These are phyloP conservation scores for Astyanax mexicanus DNA, from an alignment of 2,797 vertebrate genomes.

Conservation along the genomic window DNA sequence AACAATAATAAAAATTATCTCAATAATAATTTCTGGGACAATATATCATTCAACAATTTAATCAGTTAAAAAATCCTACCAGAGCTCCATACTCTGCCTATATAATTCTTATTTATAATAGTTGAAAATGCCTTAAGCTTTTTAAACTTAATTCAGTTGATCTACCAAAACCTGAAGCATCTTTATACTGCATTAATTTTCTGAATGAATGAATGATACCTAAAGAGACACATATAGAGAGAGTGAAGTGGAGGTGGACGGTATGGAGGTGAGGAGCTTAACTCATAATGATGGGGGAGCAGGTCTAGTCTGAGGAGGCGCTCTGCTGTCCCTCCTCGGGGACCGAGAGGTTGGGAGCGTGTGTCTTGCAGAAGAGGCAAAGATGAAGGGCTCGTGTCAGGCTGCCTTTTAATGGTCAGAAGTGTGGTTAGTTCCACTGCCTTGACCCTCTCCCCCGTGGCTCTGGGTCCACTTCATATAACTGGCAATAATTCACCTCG, in stretches of 20 bases:
- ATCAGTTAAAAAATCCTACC: too few species aligned
- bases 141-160: background rate
- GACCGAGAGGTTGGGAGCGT: constrained; percentile 64
- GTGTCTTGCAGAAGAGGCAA: constrained; percentile 71
- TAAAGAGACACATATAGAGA: background rate
- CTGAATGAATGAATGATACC: background rate
- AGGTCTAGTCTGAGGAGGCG: constrained; percentile 49
- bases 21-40: too few species aligned
- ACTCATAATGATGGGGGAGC: constrained; percentile 62
- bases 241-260: constrained; percentile 28
- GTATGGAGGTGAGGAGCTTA: constrained; percentile 61
- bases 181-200: background rate
- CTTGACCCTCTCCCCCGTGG: constrained; percentile 78
- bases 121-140: too few species aligned
- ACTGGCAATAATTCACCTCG: constrained; percentile 85
- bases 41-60: too few species aligned
- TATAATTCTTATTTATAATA: too few species aligned
- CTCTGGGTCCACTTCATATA: constrained; percentile 79
- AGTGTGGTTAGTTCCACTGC: constrained; percentile 80
- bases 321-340: constrained; percentile 67
- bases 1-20: too few species aligned
- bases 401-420: constrained; percentile 84
- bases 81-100: too few species aligned
- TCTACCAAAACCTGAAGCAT: background rate
- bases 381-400: constrained; percentile 84